Evolutionary conservation across 2,888 invertebrate species (phyloP).

Genomic region (Dyspetes luteomarginatus): DNA sequence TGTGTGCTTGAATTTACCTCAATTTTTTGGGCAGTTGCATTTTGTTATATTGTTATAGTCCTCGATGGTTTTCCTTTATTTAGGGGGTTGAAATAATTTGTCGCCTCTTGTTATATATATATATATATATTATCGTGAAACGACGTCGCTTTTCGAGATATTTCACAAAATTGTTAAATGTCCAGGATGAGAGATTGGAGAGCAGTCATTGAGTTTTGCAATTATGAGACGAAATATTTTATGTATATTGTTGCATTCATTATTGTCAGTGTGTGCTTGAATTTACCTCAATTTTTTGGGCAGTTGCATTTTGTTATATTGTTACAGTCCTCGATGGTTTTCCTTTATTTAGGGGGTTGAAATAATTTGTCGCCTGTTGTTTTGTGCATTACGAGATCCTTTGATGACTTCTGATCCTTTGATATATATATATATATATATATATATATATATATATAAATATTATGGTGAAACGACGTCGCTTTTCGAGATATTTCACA

Average conservation of each 20-base stretch:
- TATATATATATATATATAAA: no score
- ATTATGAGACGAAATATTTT: neutral
- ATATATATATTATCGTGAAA: no score
- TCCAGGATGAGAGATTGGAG: neutral
- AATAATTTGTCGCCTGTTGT: neutral
- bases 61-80: neutral
- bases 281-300: constrained; percentile 20
- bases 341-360: neutral
- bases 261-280: neutral
- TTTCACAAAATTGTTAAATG: neutral
- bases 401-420: no score
- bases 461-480: no score
- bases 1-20: neutral
- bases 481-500: no score
- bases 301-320: neutral
- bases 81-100: neutral
- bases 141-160: neutral
- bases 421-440: no score
- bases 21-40: constrained; percentile 17
- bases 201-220: constrained; percentile 10
- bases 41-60: neutral
- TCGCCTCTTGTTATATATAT: neutral
- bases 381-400: no score
- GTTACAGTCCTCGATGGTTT: neutral
- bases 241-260: neutral